Percentiles rank a stretch among this genome's conserved stretches.
phyloP scores from a whole-genome alignment of 2,797 vertebrate species.

The Oreortyx pictus region DNA sequence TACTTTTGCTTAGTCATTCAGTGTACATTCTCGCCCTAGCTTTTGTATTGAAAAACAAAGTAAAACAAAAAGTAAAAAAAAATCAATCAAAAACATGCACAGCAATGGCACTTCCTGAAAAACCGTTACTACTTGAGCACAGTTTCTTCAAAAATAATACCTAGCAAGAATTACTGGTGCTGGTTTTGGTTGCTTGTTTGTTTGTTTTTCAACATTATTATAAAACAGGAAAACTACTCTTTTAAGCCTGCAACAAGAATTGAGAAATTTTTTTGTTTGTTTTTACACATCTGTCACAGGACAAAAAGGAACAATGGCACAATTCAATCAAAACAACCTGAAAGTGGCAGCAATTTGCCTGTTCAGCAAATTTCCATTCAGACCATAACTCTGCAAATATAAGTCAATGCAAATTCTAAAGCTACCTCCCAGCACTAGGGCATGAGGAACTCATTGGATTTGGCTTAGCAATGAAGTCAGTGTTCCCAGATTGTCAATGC shows the following conservation, averaged over 20 bases:
- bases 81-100: background rate
- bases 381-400: background rate
- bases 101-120: background rate
- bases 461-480: background rate
- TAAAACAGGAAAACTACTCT: background rate
- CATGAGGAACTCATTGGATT: background rate
- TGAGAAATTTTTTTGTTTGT: too few species aligned
- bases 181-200: too few species aligned
- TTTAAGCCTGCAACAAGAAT: background rate
- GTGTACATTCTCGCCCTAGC: background rate
- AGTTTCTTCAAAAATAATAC: background rate
- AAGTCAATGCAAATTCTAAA: background rate
- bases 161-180: background rate
- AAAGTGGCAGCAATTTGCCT: too few species aligned
- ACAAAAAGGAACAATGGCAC: too few species aligned
- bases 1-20: background rate
- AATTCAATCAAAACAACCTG: too few species aligned
- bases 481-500: background rate
- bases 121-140: background rate
- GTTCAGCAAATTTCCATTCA: background rate
- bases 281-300: too few species aligned
- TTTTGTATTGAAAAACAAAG: background rate
- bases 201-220: background rate
- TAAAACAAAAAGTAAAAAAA: background rate
- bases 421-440: background rate